Conservation (phyloP, 53 echinoderm and acorn worm genomes). For the Apostichopus leukothele region DNA sequence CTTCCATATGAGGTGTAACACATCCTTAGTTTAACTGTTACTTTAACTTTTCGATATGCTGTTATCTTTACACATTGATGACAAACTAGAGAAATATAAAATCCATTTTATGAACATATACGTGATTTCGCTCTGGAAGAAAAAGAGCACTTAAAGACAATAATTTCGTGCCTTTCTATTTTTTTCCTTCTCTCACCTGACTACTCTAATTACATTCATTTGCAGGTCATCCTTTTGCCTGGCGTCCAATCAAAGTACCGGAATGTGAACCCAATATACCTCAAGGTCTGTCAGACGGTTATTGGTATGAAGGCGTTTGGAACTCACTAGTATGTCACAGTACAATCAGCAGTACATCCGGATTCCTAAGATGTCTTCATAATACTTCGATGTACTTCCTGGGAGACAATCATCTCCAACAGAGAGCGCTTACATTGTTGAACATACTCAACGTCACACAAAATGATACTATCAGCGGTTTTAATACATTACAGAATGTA, state of each 20-base stretch:
- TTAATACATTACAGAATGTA: not conserved
- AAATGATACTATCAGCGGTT: not conserved
- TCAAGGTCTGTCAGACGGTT: slow-evolving; percentile 54
- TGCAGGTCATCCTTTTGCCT: slow-evolving; percentile 10
- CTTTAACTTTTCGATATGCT: too few species aligned
- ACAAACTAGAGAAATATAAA: too few species aligned
- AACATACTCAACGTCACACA: not conserved
- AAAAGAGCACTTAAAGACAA: too few species aligned
- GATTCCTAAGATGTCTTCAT: not conserved
- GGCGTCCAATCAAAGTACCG: not conserved
- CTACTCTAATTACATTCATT: not conserved
- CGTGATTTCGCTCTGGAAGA: too few species aligned
- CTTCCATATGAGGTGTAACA: too few species aligned
- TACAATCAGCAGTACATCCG: not conserved
- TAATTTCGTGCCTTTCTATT: too few species aligned
- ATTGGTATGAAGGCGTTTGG: slow-evolving; percentile 58
- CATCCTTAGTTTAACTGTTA: too few species aligned
- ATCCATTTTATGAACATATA: too few species aligned
- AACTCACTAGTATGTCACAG: slow-evolving; percentile 55
- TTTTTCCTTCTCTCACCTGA: too few species aligned
- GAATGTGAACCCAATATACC: slow-evolving; percentile 49
- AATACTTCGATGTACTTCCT: not conserved
- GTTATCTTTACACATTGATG: too few species aligned
- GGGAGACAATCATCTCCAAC: not conserved
- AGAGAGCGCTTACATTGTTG: not conserved